These are phyloP conservation scores for Cheilosia vulpina DNA, from an alignment of 2,888 invertebrate species.

Conservation along the genomic window DNA sequence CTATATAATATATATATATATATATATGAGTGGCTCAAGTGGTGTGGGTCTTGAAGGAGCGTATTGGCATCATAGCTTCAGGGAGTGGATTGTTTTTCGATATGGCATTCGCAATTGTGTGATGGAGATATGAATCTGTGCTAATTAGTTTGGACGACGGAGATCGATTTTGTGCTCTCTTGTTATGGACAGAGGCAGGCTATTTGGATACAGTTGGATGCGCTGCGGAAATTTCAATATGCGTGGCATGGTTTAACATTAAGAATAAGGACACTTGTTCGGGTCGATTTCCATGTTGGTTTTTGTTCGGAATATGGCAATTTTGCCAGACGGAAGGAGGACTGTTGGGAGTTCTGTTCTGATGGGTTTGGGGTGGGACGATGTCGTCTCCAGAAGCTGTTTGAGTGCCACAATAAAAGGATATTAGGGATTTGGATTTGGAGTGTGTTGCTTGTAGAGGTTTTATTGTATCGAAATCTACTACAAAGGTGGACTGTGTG, in stretches of 20 bases:
- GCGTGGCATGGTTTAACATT: slow-evolving; percentile 64
- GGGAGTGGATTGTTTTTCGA: slow-evolving; percentile 72
- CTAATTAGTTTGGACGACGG: slow-evolving; percentile 69
- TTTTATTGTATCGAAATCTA: slow-evolving; percentile 36
- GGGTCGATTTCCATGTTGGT: slow-evolving; percentile 38
- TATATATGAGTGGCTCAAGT: slow-evolving; percentile 5
- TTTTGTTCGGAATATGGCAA: slow-evolving; percentile 9
- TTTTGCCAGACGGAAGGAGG: background rate
- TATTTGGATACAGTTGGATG: slow-evolving; percentile 31
- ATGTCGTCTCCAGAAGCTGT: slow-evolving; percentile 36
- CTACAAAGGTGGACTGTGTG: background rate
- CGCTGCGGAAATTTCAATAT: slow-evolving; percentile 52
- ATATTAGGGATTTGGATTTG: slow-evolving; percentile 61
- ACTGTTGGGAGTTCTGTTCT: slow-evolving; percentile 13
- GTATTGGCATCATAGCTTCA: slow-evolving; percentile 13
- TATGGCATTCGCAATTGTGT: slow-evolving; percentile 63
- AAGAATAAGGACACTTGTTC: slow-evolving; percentile 63
- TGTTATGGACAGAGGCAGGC: background rate
- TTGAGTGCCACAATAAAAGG: slow-evolving; percentile 64
- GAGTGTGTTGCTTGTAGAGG: slow-evolving; percentile 30
- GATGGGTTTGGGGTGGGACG: background rate
- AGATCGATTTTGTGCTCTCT: slow-evolving; percentile 26
- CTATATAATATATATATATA: background rate
- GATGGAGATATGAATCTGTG: slow-evolving; percentile 72
- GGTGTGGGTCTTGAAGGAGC: background rate